Percentiles rank a stretch among this genome's conserved stretches.
Conservation (phyloP, 2,888 invertebrate genomes). For the Clivina fossor region DNA sequence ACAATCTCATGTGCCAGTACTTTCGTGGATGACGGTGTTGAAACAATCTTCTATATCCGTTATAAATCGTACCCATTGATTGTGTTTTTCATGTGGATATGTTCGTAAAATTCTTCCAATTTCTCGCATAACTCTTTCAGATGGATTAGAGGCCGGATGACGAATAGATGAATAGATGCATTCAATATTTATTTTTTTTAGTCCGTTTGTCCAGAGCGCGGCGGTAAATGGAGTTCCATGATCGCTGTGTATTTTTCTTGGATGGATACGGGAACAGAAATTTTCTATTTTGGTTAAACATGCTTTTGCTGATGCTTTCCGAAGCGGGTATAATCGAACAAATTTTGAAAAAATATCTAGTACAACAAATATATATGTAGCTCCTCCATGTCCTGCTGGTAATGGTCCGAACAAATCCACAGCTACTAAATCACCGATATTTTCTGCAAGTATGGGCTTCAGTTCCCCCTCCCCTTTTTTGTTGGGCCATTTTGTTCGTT, state of each 20-base stretch:
- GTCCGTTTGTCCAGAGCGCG: slow-evolving; percentile 20
- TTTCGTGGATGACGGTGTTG: background rate
- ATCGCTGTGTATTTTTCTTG: slow-evolving; percentile 25
- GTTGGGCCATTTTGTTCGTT: slow-evolving; percentile 9
- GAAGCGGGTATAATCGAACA: slow-evolving; percentile 18
- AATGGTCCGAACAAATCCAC: slow-evolving; percentile 26
- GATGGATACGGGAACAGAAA: background rate
- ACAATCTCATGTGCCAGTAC: no score
- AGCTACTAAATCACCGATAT: slow-evolving; percentile 5
- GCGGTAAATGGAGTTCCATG: slow-evolving; percentile 39
- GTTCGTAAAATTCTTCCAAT: slow-evolving; percentile 26
- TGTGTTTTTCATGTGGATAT: slow-evolving; percentile 29
- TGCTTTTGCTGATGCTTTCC: slow-evolving; percentile 11
- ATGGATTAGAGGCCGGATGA: slow-evolving; percentile 39
- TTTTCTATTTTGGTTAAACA: background rate
- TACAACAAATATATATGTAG: slow-evolving; percentile 23
- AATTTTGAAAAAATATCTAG: slow-evolving; percentile 30
- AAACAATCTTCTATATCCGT: slow-evolving; percentile 14
- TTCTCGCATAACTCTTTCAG: slow-evolving; percentile 40
- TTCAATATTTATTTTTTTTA: slow-evolving; percentile 19
- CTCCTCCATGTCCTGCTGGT: slow-evolving; percentile 1
- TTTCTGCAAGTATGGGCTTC: background rate
- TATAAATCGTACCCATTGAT: slow-evolving; percentile 21
- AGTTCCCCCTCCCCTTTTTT: background rate
- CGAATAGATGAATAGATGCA: slow-evolving; percentile 22